phyloP scores from a whole-genome alignment of 2,888 invertebrate genomes.

The Tipula unca region DNA sequence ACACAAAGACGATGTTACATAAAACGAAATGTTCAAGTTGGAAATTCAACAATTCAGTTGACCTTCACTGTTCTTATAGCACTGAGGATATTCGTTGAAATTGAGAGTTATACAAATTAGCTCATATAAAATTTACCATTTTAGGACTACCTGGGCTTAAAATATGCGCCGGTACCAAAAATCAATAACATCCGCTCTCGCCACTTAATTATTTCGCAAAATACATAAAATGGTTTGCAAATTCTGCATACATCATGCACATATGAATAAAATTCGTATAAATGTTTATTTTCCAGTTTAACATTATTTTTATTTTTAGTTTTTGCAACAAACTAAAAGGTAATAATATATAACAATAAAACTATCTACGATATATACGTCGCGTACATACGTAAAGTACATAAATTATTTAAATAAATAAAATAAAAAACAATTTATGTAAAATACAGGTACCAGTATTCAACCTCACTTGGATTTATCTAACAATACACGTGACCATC shows the following conservation, averaged over 20 bases:
- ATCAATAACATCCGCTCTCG: too few relatives aligned
- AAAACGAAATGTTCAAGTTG: too few relatives aligned
- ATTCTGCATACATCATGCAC: too few relatives aligned
- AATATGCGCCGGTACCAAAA: too few relatives aligned
- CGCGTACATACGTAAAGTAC: neutral
- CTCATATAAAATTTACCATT: too few relatives aligned
- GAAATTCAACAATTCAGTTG: too few relatives aligned
- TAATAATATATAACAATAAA: neutral
- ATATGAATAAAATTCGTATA: neutral
- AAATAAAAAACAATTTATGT: neutral
- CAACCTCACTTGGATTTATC: neutral
- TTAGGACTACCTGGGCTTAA: too few relatives aligned
- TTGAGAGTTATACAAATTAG: too few relatives aligned
- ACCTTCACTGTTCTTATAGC: too few relatives aligned
- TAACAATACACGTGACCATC: neutral
- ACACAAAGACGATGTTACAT: too few relatives aligned
- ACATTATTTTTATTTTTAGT: neutral
- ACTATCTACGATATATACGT: neutral
- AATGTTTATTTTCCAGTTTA: neutral
- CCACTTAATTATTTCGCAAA: too few relatives aligned
- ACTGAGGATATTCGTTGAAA: too few relatives aligned
- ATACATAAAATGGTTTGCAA: neutral
- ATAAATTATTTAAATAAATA: neutral
- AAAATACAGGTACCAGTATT: constrained; percentile 14
- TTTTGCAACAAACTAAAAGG: neutral